Percentiles rank a stretch among this genome's conserved stretches.
These are phyloP conservation scores for Campopleginae sp. DNA, from an alignment of 2,888 invertebrate species.

Conservation along the genomic window DNA sequence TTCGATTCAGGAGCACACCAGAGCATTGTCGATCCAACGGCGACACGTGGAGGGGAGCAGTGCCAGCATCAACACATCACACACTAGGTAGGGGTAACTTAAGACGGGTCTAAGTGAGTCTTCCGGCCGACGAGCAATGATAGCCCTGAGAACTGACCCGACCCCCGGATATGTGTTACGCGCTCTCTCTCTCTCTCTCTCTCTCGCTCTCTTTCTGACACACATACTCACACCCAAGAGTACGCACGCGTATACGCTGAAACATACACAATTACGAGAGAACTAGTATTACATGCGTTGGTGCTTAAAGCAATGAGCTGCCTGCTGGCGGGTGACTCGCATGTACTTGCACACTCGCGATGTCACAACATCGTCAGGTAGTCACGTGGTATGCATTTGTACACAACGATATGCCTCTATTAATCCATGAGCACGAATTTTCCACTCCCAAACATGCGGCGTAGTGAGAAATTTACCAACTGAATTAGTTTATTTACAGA, in stretches of 20 bases:
- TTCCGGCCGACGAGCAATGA: conserved; percentile 84
- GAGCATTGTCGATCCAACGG: conserved; percentile 35
- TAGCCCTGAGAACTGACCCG: conserved; percentile 84
- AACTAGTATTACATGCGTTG: conserved; percentile 55
- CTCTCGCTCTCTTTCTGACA: conserved; percentile 60
- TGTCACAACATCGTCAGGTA: conserved; percentile 80
- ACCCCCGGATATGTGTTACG: conserved; percentile 83
- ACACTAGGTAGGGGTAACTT: conserved; percentile 81
- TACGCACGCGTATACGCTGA: not conserved
- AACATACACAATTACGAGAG: not conserved
- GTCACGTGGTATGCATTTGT: conserved; percentile 64
- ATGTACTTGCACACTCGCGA: conserved; percentile 68
- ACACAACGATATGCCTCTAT: conserved; percentile 57
- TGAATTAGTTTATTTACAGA: conserved; percentile 11
- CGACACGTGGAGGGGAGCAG: conserved; percentile 49
- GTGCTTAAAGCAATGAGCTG: conserved; percentile 56
- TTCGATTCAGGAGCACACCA: conserved; percentile 38
- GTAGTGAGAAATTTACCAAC: conserved; percentile 38
- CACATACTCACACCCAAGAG: not conserved
- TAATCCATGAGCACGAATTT: conserved; percentile 57
- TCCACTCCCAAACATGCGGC: conserved; percentile 51
- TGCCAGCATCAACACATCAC: conserved; percentile 63
- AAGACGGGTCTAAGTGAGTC: conserved; percentile 85
- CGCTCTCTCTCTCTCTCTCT: conserved; percentile 71
- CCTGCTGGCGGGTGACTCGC: conserved; percentile 67